These are phyloP conservation scores for Catharus fuscescens DNA, from an alignment of 2,113 vertebrate species.

Conservation along the genomic window DNA sequence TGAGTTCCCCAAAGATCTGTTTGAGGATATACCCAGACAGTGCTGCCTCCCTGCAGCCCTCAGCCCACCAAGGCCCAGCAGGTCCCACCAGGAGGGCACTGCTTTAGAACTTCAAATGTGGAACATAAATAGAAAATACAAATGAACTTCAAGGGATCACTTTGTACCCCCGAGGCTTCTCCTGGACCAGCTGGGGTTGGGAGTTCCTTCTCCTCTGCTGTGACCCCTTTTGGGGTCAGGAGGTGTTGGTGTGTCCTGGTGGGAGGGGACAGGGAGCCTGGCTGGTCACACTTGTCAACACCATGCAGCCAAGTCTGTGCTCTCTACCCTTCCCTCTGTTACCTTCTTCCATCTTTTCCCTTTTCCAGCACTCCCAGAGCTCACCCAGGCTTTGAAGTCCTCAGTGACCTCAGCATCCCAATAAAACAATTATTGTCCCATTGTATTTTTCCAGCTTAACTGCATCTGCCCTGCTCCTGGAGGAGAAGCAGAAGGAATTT, in stretches of 20 bases:
- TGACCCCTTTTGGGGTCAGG: accelerated
- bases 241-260: neutral
- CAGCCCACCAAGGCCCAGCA: neutral
- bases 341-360: neutral
- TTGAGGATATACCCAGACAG: accelerated
- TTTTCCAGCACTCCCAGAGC: neutral
- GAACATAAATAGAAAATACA: neutral
- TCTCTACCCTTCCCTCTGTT: neutral
- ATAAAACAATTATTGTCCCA: neutral
- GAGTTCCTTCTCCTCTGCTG: neutral
- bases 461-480: neutral
- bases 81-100: neutral
- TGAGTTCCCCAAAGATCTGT: neutral
- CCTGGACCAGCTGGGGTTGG: neutral
- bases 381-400: neutral
- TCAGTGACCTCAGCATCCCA: neutral
- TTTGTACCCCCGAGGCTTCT: neutral
- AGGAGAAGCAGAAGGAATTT: neutral
- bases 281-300: neutral
- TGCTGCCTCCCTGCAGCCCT: neutral
- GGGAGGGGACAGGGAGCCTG: neutral
- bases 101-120: neutral
- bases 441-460: neutral
- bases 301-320: neutral
- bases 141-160: neutral